Base-by-base conservation (phyloP, 2,888 invertebrate species). In the Monochamus alternatus region DNA sequence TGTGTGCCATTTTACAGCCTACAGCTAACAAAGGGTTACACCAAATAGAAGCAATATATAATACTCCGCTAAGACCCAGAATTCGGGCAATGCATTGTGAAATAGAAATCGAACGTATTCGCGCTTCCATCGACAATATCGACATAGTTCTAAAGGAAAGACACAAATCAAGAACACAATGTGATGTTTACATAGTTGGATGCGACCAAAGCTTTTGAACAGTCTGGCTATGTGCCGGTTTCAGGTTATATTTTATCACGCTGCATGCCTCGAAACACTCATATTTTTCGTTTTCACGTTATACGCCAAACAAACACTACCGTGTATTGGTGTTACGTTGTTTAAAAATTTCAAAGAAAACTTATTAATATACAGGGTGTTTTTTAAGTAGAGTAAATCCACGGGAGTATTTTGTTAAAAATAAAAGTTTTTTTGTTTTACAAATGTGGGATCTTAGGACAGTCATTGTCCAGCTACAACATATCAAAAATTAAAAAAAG, bases 131-230 rank as follows among this genome's bases (percentile, higher is more conserved):
- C 77, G 81, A 82, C 82, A 82, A 84, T 84, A 83, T 84, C 81
- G 84, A 84, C 83, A 84, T 84, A 84, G 85, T 83, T 85, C 78
- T 80, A 83, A 82, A 76, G 83, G 80, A 78, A 79, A 76, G 80
- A 75, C 81, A 84, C 83, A 84, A 84, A 84, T 84, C 84, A 83
- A 82, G 77, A 78, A 79, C 74, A 83, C 83, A 83, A 83, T 83
- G 64, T 75, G 66, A 67, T 72, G 74, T 76, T 76, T 72, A 76
- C 76, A 74, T 52, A 58, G 69, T 55, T 70, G 60, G 43, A 60
- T 73, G 60, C 76, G 59, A 66, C 62, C 70, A 73, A 58, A 62
- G 66, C 70, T 70, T 70, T 71, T 63, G 63, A 64, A 22, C 22
- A 10, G 63, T 44, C 22, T 22, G 8, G 44, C 9, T 44, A 64